Percentiles rank a stretch among this genome's conserved stretches.
phyloP scores from a whole-genome alignment of 2,113 vertebrate species.

The Triplophysa siluroides region DNA sequence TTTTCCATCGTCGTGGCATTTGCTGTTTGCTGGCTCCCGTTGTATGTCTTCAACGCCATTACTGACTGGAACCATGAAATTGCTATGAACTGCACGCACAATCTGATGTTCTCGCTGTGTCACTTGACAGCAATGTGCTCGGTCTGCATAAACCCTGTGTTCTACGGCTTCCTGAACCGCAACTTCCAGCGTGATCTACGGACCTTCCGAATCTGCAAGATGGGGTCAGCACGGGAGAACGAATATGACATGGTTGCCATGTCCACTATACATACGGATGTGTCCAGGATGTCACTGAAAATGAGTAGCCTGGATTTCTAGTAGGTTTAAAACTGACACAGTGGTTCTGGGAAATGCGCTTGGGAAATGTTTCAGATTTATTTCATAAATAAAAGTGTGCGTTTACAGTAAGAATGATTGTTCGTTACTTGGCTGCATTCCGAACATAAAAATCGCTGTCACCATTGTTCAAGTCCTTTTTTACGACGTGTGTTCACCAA shows the following conservation, averaged over 20 bases:
- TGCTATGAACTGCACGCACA: slow-evolving; percentile 80
- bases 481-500: not conserved
- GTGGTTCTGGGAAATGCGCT: not conserved
- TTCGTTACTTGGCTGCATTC: not conserved
- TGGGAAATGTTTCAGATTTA: not conserved
- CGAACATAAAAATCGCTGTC: not conserved
- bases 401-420: slow-evolving; percentile 3
- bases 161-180: slow-evolving; percentile 89
- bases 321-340: not conserved
- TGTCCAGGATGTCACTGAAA: slow-evolving; percentile 84
- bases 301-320: slow-evolving; percentile 71
- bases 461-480: not conserved
- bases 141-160: slow-evolving; percentile 86
- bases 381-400: not conserved
- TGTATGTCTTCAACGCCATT: slow-evolving; percentile 85
- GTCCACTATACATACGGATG: slow-evolving; percentile 87
- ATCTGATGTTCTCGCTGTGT: slow-evolving; percentile 84
- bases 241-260: slow-evolving; percentile 88
- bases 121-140: slow-evolving; percentile 88
- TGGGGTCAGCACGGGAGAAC: slow-evolving; percentile 76
- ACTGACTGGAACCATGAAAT: slow-evolving; percentile 86
- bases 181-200: slow-evolving; percentile 88
- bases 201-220: slow-evolving; percentile 82
- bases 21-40: slow-evolving; percentile 86
- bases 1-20: slow-evolving; percentile 86